These are phyloP conservation scores for Triplophysa yarkandensis DNA, from an alignment of 2,797 vertebrate species.

Conservation along the genomic window DNA sequence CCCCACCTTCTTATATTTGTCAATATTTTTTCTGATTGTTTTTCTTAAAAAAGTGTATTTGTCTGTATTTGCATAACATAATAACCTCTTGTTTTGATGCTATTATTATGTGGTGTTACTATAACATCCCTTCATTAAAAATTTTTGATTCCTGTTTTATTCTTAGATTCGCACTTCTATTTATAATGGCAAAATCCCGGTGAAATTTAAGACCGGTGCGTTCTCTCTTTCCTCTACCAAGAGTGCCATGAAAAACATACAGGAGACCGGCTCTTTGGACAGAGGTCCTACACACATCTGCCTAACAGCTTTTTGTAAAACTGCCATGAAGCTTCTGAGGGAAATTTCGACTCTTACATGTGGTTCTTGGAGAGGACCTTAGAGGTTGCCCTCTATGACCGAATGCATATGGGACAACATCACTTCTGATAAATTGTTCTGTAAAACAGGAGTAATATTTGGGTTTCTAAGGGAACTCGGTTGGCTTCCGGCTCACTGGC, in stretches of 20 bases:
- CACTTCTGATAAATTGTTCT: constrained; percentile 3
- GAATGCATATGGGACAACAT: constrained; percentile 13
- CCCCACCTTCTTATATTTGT: too few relatives aligned
- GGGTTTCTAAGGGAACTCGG: constrained; percentile 36
- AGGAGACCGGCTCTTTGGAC: constrained; percentile 64
- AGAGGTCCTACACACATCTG: constrained; percentile 73
- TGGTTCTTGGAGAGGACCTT: constrained; percentile 37
- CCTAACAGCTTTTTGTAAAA: constrained; percentile 75
- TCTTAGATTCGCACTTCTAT: constrained; percentile 48
- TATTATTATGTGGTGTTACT: constrained; percentile 21
- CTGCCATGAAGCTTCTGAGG: constrained; percentile 61
- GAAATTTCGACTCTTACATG: constrained; percentile 35
- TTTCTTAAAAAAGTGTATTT: too few relatives aligned
- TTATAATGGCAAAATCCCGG: constrained; percentile 66
- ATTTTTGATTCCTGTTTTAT: constrained; percentile 10
- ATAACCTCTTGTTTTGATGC: not conserved
- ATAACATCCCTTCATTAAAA: constrained; percentile 28
- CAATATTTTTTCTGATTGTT: too few relatives aligned
- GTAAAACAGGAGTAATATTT: constrained; percentile 34
- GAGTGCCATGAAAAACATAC: constrained; percentile 72
- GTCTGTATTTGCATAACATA: too few relatives aligned
- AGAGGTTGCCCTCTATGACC: constrained; percentile 41
- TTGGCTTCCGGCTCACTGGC: constrained; percentile 12
- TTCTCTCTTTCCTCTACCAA: constrained; percentile 63
- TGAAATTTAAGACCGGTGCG: constrained; percentile 56